Base-by-base conservation (phyloP, 2,888 invertebrate genomes). In the Dione vanillae region DNA sequence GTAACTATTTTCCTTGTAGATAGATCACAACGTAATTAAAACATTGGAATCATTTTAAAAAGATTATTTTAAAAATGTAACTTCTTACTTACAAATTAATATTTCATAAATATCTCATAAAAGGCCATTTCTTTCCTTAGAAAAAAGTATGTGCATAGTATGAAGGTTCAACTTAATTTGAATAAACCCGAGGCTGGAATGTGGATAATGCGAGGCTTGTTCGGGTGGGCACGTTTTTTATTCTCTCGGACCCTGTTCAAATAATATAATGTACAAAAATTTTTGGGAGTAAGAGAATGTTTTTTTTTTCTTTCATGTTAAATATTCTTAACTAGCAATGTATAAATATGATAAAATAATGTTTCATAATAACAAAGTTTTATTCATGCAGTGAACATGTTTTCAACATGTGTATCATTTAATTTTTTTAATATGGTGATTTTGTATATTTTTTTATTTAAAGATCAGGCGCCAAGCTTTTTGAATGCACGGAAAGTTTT, bases 131-230 rank as follows among this genome's bases (percentile, higher is more conserved):
- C n/a, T n/a, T n/a, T n/a, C n/a, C n/a, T n/a, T n/a, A n/a, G n/a
- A n/a, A n/a, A n/a, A n/a, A n/a, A n/a, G n/a, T n/a, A n/a, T n/a
- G 27, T 47, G 40, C 11, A 16, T 35, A 20, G 27, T 45, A 45
- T 20, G 68, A 69, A 62, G 71, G 71, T 68, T 70, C 56, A 70
- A 65, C 65, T 77, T 74, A 67, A 85, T 87, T 86, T 84, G 81
- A 85, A 87, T 88, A 86, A 85, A 81, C 82, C 82, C 78, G 77
- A 78, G 77, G 78, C 74, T 76, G 80, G 78, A 82, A 81, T 80
- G 78, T 78, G 78, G 77, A 74, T 85, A 86, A 86, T 84, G 75
- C 83, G 77, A 76, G 75, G 74, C 78, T 74, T 74, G 73, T 80
- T 80, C 74, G 78, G 73, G 74, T 66, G 72, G 78, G 78, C 86